Evolutionary conservation across 2,888 invertebrate genomes (phyloP).

Genomic region (Linnaemya vulpina): DNA sequence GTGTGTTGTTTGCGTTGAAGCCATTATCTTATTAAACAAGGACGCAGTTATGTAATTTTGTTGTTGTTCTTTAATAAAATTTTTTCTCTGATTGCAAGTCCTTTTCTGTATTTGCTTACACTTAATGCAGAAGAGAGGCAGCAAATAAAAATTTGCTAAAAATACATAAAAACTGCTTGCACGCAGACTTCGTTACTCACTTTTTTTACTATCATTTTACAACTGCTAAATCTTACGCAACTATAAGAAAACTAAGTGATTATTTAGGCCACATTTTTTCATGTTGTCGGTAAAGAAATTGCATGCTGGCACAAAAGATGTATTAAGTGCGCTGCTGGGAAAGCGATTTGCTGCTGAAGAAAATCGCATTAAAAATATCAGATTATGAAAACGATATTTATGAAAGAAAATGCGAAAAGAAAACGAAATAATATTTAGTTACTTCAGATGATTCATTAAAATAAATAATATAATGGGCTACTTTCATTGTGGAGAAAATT

Average conservation of each 20-base stretch:
- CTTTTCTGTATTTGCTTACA: conserved; percentile 41
- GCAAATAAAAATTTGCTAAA: not conserved
- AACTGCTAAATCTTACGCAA: not conserved
- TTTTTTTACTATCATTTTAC: not conserved
- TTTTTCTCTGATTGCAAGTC: conserved; percentile 41
- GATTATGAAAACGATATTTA: not conserved
- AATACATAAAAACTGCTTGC: not conserved
- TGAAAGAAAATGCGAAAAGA: not conserved
- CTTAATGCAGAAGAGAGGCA: not conserved
- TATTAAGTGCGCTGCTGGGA: conserved; percentile 51
- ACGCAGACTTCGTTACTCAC: not conserved
- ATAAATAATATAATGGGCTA: too few relatives aligned
- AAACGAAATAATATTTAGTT: not conserved
- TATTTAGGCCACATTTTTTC: conserved; percentile 62
- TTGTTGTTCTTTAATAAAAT: conserved; percentile 35
- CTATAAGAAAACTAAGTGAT: conserved; percentile 23
- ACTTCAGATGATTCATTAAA: too few relatives aligned
- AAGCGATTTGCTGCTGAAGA: conserved; percentile 9
- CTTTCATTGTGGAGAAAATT: too few relatives aligned
- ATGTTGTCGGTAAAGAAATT: conserved; percentile 55
- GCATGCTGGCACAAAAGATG: conserved; percentile 43
- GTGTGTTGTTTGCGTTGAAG: conserved; percentile 2
- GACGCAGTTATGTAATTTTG: conserved; percentile 36
- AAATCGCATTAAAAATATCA: conserved; percentile 3
- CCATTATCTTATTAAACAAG: conserved; percentile 53